Conservation (phyloP, 2,888 invertebrate species). For the Acholoe squamosa region DNA sequence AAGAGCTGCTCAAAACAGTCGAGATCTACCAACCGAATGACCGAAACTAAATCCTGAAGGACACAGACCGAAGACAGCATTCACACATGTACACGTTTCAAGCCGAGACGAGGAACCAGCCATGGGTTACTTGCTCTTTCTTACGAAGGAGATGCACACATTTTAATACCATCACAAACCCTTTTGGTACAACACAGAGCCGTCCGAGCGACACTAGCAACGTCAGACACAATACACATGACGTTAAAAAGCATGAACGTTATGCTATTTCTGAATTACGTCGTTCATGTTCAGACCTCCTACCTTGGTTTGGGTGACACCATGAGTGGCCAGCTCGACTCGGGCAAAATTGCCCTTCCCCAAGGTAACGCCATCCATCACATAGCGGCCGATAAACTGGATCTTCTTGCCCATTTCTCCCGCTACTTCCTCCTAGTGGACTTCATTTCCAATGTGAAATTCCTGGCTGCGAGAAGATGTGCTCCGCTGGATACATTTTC, state of each 20-base stretch:
- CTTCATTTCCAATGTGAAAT: constrained; percentile 66
- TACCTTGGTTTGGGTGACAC: constrained; percentile 88
- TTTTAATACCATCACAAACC: neutral
- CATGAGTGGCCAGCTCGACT: constrained; percentile 90
- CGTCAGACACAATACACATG: constrained; percentile 32
- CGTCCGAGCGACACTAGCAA: neutral
- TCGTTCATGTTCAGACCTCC: constrained; percentile 54
- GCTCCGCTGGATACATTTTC: constrained; percentile 64
- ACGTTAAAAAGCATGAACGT: neutral
- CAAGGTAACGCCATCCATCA: constrained; percentile 88
- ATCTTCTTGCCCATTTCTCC: constrained; percentile 83
- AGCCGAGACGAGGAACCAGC: neutral
- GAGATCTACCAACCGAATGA: neutral
- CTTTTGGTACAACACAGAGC: neutral
- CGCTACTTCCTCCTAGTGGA: constrained; percentile 66
- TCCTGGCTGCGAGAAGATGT: constrained; percentile 63
- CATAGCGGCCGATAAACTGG: constrained; percentile 87
- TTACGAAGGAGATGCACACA: neutral
- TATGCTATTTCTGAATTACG: constrained; percentile 51
- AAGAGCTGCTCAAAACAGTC: no score
- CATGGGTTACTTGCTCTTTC: neutral
- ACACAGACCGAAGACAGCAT: neutral
- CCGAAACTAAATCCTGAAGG: constrained; percentile 54
- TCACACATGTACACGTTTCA: no score
- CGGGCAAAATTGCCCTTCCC: constrained; percentile 91